phyloP scores from a whole-genome alignment of 2,797 vertebrate genomes.

The Argyrosomus regius region DNA sequence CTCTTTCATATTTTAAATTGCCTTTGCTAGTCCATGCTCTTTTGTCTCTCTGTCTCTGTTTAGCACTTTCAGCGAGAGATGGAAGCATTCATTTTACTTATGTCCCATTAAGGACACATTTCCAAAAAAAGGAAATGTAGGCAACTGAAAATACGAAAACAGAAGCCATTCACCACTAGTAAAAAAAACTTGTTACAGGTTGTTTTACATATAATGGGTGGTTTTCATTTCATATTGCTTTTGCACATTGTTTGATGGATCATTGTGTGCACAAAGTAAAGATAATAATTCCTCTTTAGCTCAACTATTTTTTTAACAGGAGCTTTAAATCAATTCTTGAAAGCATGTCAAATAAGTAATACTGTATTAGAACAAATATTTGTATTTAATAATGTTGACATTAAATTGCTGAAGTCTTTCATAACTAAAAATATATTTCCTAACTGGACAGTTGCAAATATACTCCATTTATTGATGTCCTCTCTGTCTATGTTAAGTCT shows the following conservation, averaged over 20 bases:
- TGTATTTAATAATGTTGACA: background rate
- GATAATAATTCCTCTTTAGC: too few species aligned
- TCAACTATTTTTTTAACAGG: background rate
- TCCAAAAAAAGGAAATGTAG: background rate
- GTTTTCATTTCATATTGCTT: background rate
- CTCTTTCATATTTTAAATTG: slow-evolving; percentile 15
- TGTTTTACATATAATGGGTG: background rate
- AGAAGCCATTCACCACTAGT: background rate
- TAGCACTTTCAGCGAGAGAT: background rate
- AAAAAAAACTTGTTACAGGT: background rate
- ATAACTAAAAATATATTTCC: background rate
- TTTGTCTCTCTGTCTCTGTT: background rate
- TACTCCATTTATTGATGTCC: background rate
- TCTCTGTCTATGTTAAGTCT: background rate
- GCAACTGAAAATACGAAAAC: background rate
- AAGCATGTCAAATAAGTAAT: too few species aligned
- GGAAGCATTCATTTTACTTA: rapidly evolving
- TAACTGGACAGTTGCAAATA: background rate
- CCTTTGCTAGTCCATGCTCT: background rate
- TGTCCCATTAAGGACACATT: slow-evolving; percentile 3
- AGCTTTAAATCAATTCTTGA: too few species aligned
- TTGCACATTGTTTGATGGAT: background rate
- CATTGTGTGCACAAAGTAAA: background rate
- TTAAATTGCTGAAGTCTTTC: background rate
- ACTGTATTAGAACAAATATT: too few species aligned